A percentile compares a stretch with the other conserved stretches of the same genome.
These are phyloP conservation scores for Heliconius cydno DNA, from an alignment of 2,888 invertebrate genomes.

Conservation along the genomic window DNA sequence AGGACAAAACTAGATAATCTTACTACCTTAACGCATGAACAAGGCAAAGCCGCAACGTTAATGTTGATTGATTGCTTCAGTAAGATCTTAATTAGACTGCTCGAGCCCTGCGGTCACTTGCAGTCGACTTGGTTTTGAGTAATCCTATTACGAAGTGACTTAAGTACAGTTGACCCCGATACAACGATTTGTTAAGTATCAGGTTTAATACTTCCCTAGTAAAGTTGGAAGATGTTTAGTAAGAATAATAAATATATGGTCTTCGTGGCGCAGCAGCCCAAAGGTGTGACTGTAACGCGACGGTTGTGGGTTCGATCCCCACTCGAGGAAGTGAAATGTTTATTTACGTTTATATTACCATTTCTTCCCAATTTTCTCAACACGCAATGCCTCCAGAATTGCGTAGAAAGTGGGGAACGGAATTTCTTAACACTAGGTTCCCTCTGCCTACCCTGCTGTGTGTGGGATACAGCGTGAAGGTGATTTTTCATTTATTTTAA, in stretches of 20 bases:
- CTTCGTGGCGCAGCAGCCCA: too few species aligned
- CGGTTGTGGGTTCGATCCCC: too few species aligned
- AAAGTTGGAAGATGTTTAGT: neutral
- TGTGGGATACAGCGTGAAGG: too few species aligned
- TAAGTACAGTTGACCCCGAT: constrained; percentile 19
- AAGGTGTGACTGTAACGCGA: too few species aligned
- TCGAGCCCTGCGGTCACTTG: constrained; percentile 33
- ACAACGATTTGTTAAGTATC: constrained; percentile 11
- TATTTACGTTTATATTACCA: too few species aligned
- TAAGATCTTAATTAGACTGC: constrained; percentile 38
- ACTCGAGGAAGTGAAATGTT: too few species aligned
- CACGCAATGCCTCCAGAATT: too few species aligned
- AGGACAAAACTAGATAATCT: neutral
- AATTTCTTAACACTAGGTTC: too few species aligned
- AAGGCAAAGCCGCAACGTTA: constrained; percentile 31
- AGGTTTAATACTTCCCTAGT: neutral
- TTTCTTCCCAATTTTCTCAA: too few species aligned
- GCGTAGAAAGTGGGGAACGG: too few species aligned
- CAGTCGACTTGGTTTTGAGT: constrained; percentile 17
- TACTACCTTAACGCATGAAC: constrained; percentile 12
- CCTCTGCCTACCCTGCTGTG: too few species aligned
- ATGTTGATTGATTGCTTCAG: constrained; percentile 36
- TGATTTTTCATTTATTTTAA: too few species aligned
- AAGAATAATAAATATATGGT: neutral
- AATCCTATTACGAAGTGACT: constrained; percentile 14